Conservation (phyloP, 2,113 vertebrate species). For the Stigmatopora nigra region DNA sequence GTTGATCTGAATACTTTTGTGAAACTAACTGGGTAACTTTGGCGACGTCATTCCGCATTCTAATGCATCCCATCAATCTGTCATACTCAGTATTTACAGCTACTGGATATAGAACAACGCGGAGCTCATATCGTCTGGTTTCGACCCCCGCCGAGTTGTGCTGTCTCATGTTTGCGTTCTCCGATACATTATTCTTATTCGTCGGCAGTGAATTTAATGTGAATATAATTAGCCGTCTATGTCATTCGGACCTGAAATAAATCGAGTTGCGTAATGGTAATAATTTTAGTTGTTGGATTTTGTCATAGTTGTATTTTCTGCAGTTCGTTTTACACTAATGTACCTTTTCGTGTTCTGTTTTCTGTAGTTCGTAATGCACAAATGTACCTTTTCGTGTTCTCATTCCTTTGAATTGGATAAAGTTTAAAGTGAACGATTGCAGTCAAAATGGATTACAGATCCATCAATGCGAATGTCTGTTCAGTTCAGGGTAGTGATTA, state of each 20-base stretch:
- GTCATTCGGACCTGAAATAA: neutral
- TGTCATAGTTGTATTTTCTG: neutral
- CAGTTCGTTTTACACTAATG: neutral
- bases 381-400: too few species aligned
- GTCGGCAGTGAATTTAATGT: neutral
- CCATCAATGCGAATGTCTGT: too few species aligned
- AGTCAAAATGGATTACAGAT: too few species aligned
- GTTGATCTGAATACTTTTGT: neutral
- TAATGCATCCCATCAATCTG: constrained; percentile 4
- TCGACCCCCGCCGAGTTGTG: neutral
- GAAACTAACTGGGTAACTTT: neutral
- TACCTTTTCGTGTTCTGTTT: neutral
- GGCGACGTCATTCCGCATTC: neutral
- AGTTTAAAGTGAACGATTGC: too few species aligned
- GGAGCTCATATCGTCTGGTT: neutral
- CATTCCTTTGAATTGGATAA: too few species aligned
- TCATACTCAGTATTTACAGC: constrained; percentile 4
- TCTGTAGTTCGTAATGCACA: neutral
- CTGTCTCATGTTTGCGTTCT: constrained; percentile 1
- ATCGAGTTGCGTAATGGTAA: neutral
- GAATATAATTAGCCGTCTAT: neutral
- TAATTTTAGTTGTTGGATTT: neutral
- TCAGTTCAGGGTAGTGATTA: too few species aligned
- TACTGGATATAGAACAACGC: constrained; percentile 6
- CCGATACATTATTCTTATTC: neutral